Percentiles rank a stretch among this genome's conserved stretches.
Conservation (phyloP, 2,113 vertebrate species). For the Lichenostomus cassidix region DNA sequence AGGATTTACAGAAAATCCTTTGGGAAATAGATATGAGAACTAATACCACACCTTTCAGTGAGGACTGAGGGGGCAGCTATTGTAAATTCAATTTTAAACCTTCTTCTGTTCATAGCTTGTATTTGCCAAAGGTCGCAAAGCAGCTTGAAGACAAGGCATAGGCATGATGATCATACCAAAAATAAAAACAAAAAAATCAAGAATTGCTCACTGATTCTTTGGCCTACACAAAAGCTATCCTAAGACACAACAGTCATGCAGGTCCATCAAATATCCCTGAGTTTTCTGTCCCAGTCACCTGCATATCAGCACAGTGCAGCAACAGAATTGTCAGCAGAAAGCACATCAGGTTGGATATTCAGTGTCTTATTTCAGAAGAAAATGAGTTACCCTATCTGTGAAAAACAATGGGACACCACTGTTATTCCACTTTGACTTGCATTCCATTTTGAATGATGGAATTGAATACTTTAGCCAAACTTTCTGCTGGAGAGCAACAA, state of each 20-base stretch:
- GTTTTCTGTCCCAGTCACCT: background rate
- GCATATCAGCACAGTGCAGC: background rate
- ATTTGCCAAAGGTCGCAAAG: background rate
- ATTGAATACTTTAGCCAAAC: background rate
- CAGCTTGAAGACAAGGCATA: background rate
- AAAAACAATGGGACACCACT: background rate
- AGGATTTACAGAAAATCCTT: background rate
- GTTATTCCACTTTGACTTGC: background rate
- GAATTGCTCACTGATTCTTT: background rate
- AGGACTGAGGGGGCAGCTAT: background rate
- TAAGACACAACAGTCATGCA: background rate
- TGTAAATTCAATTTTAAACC: background rate
- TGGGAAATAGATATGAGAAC: background rate
- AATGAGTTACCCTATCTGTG: background rate
- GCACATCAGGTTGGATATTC: rapidly evolving
- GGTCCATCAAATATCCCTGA: background rate
- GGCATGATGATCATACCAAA: rapidly evolving
- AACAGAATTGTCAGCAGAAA: background rate
- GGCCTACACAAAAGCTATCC: background rate
- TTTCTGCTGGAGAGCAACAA: background rate
- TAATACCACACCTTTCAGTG: rapidly evolving
- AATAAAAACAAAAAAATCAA: background rate
- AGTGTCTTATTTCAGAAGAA: background rate
- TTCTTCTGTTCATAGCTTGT: background rate
- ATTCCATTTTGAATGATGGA: background rate